Evolutionary conservation across 92 coral and sea anemone species (phyloP), one percentile per base, ranked within the genome.

Genomic region (Porites evermanni): DNA sequence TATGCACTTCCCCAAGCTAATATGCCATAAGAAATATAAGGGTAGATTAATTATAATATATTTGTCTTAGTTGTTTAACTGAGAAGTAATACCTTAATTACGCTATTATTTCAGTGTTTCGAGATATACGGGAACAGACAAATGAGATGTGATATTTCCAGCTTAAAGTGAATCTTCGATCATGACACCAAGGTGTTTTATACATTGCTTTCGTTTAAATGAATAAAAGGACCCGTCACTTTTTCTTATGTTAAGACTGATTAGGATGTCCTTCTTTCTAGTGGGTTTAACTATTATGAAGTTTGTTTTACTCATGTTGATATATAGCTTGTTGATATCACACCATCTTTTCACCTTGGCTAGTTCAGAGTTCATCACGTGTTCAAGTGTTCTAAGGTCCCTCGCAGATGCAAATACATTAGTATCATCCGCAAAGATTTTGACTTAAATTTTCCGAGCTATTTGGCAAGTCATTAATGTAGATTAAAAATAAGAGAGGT

Each of bases 141-240:
- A 24, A 24, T 24, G 26, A 24, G 26, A 24, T 24, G 26, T 24
- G 26, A 24, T 24, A 24, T 24, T 64, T 64, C 12, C 68, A 64
- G 20, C 18, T 64, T 64, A 64, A 64, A 13, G 17, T 64, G 68
- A 64, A n/a, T 64, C 69, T 23, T n/a, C 18, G 18, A n/a, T 32
- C 38, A 32, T 32, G 38, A 32, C 38, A 1, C 3, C 2, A 2
- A 2, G 38, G 38, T 32, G 4, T 64, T 14, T n/a, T 64, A 64
- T 64, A 64, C 69, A 64, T 64, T 64, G 69, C 20, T 64, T 64
- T 64, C 69, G 69, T 14, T 64, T n/a, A 8, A 64, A 64, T 23
- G 20, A 13, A 23, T 16, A 23, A 18, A 18, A 64, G 69, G 69
- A 64, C 21, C 26, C 69, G 8, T 14, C 18, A 14, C 18, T 14